Percentiles rank a stretch among this genome's conserved stretches.
phyloP scores from a whole-genome alignment of 2,113 vertebrate genomes.

The Ceratotherium simum region DNA sequence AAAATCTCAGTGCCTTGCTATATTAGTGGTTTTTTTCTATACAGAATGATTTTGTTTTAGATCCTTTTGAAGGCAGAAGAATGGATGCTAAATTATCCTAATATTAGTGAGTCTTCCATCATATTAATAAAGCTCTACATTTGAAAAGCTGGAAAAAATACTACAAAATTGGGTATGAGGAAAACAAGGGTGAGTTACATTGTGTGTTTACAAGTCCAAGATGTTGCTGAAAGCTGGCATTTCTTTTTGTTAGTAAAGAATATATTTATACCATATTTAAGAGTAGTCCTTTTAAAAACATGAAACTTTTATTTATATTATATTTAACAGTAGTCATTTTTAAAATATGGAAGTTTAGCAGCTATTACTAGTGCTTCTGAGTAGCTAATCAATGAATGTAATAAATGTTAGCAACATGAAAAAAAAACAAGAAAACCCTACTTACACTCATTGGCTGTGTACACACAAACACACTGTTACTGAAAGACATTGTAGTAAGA shows the following conservation, averaged over 20 bases:
- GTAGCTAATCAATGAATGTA: background rate
- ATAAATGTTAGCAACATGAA: background rate
- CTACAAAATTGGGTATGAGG: background rate
- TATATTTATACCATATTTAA: background rate
- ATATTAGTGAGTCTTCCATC: background rate
- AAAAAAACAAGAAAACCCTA: background rate
- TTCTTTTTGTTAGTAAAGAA: background rate
- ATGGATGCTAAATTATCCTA: background rate
- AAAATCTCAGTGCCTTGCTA: background rate
- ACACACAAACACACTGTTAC: background rate
- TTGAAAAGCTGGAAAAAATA: background rate
- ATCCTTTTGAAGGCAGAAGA: background rate
- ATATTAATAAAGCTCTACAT: background rate
- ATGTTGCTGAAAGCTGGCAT: background rate
- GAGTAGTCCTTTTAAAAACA: background rate
- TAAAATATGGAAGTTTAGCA: background rate
- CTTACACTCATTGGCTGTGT: background rate
- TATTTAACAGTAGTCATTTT: background rate
- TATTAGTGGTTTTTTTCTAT: background rate
- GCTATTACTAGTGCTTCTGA: background rate
- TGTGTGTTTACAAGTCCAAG: background rate
- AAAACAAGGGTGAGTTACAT: background rate
- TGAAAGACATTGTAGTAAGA: background rate
- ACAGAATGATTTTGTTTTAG: background rate
- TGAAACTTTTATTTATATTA: background rate